Base-by-base conservation (phyloP, 1,140 invertebrate species). In the Meloidogyne exigua region DNA sequence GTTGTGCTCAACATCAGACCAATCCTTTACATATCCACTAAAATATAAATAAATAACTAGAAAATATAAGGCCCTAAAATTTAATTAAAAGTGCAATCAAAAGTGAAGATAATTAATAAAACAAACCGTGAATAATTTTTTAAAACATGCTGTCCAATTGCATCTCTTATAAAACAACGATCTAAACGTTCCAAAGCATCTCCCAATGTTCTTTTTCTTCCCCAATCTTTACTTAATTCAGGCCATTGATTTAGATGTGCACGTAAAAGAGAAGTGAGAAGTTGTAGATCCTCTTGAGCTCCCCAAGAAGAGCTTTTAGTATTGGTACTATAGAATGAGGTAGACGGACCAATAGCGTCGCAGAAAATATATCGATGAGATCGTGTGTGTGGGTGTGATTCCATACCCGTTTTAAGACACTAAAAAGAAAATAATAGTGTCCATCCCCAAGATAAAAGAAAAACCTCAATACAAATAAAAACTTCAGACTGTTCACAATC, bases 221-320 rank as follows among this genome's bases (percentile, higher is more conserved):
- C 75, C 23, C 44, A 76, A 2, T 76, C 75, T 76, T 76, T 75
- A 26, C 68, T 72, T 18, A 76, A 39, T 13, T 76, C 75, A 23
- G 75, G 42, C 76, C 76, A 78, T 67, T 78, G 71, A 36, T 78
- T 62, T 68, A 78, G 63, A 62, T 76, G 75, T 28, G 72, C 26
- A n/a, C 28, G 23, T 13, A 78, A 66, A 26, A 78, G 68, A 32
- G 76, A 68, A 62, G 49, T 67, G 2, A 78, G 75, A 21, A 78
- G 42, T 11, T 67, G 21, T 42, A 76, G 39, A 36, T 78, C 76
- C 67, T 78, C 76, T 28, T 77, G 69, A n/a, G 64, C 65, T n/a
- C 76, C 76, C 76, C 76, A 78, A 9, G 65, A 78, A 9, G 65
- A 26, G 21, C 26, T 63, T 42, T 64, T 23, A 25, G 63, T 62